Base-by-base conservation (phyloP, 2,888 invertebrate genomes). In the Cataglyphis albicans region DNA sequence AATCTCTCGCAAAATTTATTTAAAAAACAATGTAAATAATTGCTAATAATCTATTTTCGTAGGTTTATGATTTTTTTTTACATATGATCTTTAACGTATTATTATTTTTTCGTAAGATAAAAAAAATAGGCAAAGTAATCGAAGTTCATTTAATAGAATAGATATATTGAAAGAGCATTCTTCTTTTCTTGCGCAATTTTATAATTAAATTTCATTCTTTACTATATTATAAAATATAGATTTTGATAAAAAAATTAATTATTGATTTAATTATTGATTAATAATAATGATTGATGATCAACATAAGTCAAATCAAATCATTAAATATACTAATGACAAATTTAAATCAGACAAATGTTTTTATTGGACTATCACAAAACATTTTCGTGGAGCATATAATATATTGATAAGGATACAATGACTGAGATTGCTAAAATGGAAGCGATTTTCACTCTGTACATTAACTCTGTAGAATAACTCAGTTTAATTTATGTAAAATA, bases 391-490 rank as follows among this genome's bases (percentile, higher is more conserved):
- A 64, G 35, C 3, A 21, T 21, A 55, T 32, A 52, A n/a, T 52
- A n/a, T n/a, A 64, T 52, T 38, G 38, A 9, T 12, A 35, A 75
- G 38, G 25, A 25, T 75, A 55, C n/a, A n/a, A 44, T 67, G n/a
- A 25, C 41, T 41, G 25, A 67, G 57, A 4, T 41, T 67, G 55
- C 57, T 67, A n/a, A 76, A 67, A 12, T 32, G 41, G 32, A 78
- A 67, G 57, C 41, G 6, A 78, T 4, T 18, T 65, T 38, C 25
- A 35, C 57, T 48, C 29, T 38, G 12, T 64, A 78, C 29, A 41
- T 41, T 44, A 25, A 25, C 25, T 25, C 25, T 25, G 25, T 25
- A 25, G 1, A 12, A 41, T 21, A 10, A 55, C 41, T 57, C 35
- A 52, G 18, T 48, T 41, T 68, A 78, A 68, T 6, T 78, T 32